These are phyloP conservation scores for Drosophila longiperda DNA, from an alignment of 2,888 invertebrate genomes.

Conservation along the genomic window DNA sequence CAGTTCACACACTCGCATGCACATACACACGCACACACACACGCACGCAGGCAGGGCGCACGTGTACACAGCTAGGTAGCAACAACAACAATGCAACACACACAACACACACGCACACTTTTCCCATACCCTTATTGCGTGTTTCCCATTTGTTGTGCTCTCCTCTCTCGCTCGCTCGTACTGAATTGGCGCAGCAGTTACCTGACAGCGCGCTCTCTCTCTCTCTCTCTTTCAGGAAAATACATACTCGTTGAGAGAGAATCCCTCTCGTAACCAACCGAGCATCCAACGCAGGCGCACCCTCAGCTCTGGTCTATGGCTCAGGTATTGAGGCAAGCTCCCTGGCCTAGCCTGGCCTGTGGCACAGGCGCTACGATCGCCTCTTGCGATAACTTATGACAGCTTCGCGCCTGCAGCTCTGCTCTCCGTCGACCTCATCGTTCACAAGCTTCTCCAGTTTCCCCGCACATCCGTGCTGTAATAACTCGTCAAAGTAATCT, in stretches of 20 bases:
- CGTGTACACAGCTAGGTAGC: slow-evolving; percentile 70
- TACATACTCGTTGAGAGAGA: slow-evolving; percentile 4
- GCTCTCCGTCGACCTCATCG: slow-evolving; percentile 20
- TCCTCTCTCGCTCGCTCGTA: slow-evolving; percentile 41
- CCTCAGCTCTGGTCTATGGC: slow-evolving; percentile 28
- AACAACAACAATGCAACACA: slow-evolving; percentile 30
- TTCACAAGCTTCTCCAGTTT: slow-evolving; percentile 61
- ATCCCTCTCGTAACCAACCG: slow-evolving; percentile 9
- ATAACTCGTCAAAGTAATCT: slow-evolving; percentile 68
- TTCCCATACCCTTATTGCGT: slow-evolving; percentile 79
- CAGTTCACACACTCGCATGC: slow-evolving; percentile 54
- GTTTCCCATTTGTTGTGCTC: slow-evolving; percentile 63
- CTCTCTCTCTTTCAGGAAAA: slow-evolving; percentile 48
- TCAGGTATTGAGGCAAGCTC: slow-evolving; percentile 46
- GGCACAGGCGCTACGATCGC: slow-evolving; percentile 46
- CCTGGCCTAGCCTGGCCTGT: slow-evolving; percentile 3
- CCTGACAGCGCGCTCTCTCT: slow-evolving; percentile 46
- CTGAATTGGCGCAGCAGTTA: slow-evolving; percentile 41
- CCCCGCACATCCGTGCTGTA: slow-evolving; percentile 58
- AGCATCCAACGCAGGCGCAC: slow-evolving; percentile 71
- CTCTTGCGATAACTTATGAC: slow-evolving; percentile 70
- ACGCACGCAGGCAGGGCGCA: slow-evolving; percentile 45
- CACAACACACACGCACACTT: slow-evolving; percentile 30
- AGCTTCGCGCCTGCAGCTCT: slow-evolving; percentile 49
- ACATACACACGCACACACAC: slow-evolving; percentile 33